Evolutionary conservation across 2,888 invertebrate species (phyloP).

Genomic region (Ctenicera cuprea): DNA sequence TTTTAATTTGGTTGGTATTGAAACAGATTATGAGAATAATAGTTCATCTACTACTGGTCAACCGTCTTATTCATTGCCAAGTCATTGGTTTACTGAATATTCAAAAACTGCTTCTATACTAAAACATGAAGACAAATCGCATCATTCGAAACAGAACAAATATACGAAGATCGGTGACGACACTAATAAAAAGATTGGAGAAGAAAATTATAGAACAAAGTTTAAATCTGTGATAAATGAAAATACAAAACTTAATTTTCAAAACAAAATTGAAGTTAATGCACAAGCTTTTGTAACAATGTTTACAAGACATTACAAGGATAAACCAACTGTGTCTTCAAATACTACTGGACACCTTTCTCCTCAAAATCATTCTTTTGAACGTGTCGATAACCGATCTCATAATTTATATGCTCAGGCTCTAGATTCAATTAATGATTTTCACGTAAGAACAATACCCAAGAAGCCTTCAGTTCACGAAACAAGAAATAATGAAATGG

Average conservation of each 20-base stretch:
- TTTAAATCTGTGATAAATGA: not conserved
- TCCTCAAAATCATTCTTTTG: not conserved
- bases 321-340: not conserved
- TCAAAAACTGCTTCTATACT: constrained; percentile 51
- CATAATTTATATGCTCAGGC: not conserved
- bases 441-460: not conserved
- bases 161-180: constrained; percentile 18
- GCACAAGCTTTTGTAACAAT: not conserved
- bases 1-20: constrained; percentile 72
- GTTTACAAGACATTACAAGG: too few relatives aligned
- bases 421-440: not conserved
- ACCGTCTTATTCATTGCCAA: constrained; percentile 72
- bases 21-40: constrained; percentile 72
- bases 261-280: not conserved
- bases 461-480: not conserved
- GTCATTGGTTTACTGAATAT: constrained; percentile 75
- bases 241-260: not conserved
- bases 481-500: constrained; percentile 42
- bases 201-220: not conserved
- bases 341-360: not conserved
- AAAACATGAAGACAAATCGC: constrained; percentile 39
- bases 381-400: not conserved
- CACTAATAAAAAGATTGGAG: not conserved
- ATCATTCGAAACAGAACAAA: constrained; percentile 31
- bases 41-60: constrained; percentile 67